Conservation (phyloP, 2,888 invertebrate genomes). For the Subacronicta megacephala region DNA sequence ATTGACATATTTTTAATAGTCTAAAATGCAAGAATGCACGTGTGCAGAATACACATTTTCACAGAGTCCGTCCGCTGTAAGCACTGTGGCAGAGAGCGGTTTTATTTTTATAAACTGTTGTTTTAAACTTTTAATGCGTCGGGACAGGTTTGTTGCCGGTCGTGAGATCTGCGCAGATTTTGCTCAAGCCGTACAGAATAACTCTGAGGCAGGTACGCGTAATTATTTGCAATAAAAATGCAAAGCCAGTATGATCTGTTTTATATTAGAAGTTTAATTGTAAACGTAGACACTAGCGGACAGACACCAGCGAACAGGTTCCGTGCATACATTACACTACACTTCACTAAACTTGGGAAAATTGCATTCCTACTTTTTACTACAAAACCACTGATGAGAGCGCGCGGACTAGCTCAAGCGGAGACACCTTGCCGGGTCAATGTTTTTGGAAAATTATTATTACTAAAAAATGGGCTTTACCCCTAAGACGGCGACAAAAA, state of each 20-base stretch:
- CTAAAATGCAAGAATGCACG: background rate
- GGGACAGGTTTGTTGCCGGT: conserved; percentile 27
- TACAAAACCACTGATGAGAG: background rate
- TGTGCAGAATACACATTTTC: background rate
- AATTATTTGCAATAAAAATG: conserved; percentile 37
- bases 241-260: conserved; percentile 20
- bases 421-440: too few relatives aligned
- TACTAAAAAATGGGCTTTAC: too few relatives aligned
- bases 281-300: conserved; percentile 2
- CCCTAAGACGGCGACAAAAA: too few relatives aligned
- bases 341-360: conserved; percentile 8
- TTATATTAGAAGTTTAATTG: conserved; percentile 44
- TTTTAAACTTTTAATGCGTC: conserved; percentile 9
- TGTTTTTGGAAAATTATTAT: too few relatives aligned
- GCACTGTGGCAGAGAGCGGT: background rate
- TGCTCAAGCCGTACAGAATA: background rate
- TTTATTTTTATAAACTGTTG: conserved; percentile 33
- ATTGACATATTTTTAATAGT: too few relatives aligned
- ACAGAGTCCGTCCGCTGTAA: too few relatives aligned
- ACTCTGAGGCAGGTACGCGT: conserved; percentile 2
- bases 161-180: conserved; percentile 30
- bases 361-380: conserved; percentile 18
- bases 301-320: conserved; percentile 28
- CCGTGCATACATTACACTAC: conserved; percentile 11
- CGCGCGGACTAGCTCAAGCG: background rate